phyloP scores from a whole-genome alignment of 2,888 invertebrate species.

The Alviniconcha strummeri region DNA sequence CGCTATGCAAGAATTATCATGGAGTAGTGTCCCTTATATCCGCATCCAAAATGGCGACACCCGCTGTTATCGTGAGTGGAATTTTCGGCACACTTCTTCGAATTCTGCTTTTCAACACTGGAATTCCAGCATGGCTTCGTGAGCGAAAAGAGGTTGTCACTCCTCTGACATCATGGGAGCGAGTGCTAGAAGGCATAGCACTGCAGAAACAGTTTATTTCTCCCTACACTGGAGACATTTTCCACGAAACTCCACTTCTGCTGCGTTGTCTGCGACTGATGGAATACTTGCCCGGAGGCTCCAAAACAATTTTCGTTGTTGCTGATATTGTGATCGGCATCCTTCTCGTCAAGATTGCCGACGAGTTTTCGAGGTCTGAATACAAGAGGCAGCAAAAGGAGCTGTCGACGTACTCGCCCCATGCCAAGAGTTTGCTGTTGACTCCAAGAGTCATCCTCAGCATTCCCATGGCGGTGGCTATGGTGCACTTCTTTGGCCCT shows the following conservation, averaged over 20 bases:
- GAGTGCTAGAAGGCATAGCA: slow-evolving; percentile 90
- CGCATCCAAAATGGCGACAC: slow-evolving; percentile 27
- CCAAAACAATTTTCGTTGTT: slow-evolving; percentile 52
- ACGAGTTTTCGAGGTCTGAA: slow-evolving; percentile 79
- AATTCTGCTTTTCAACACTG: slow-evolving; percentile 49
- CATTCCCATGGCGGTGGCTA: slow-evolving; percentile 33
- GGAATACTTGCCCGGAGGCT: slow-evolving; percentile 26
- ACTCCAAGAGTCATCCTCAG: slow-evolving; percentile 21
- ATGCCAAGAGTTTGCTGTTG: slow-evolving; percentile 31
- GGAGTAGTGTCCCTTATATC: background rate
- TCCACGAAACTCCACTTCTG: slow-evolving; percentile 81
- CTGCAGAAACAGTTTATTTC: slow-evolving; percentile 85
- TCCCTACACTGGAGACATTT: slow-evolving; percentile 89
- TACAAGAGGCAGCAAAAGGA: slow-evolving; percentile 28
- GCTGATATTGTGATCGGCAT: slow-evolving; percentile 87
- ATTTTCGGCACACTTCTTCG: slow-evolving; percentile 50
- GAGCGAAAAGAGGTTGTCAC: slow-evolving; percentile 54
- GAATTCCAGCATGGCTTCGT: slow-evolving; percentile 51
- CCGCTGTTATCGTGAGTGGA: slow-evolving; percentile 40
- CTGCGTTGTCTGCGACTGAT: slow-evolving; percentile 8
- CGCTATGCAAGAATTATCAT: background rate
- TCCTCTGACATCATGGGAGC: slow-evolving; percentile 60
- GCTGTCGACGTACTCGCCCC: slow-evolving; percentile 32
- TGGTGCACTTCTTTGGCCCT: slow-evolving; percentile 88
- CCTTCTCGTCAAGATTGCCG: slow-evolving; percentile 83